These are phyloP conservation scores for Drosophila barbarae DNA, from an alignment of 2,888 invertebrate genomes.

Conservation along the genomic window DNA sequence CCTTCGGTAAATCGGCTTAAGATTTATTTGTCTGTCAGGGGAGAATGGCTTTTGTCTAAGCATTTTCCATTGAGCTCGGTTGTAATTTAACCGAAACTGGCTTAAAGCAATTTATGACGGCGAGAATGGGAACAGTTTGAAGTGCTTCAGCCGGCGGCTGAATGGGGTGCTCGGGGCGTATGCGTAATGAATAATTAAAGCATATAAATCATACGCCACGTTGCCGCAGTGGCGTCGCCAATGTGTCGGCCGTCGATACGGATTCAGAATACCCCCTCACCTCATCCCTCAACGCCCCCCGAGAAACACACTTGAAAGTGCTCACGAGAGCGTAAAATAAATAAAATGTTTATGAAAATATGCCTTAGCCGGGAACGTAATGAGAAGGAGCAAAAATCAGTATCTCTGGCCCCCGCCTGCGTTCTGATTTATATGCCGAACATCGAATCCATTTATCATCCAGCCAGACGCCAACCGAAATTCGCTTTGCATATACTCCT, in stretches of 20 bases:
- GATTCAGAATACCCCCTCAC: neutral
- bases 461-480: slow-evolving; percentile 48
- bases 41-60: slow-evolving; percentile 24
- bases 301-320: slow-evolving; percentile 55
- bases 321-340: slow-evolving; percentile 53
- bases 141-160: neutral
- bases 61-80: slow-evolving; percentile 14
- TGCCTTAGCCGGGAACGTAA: slow-evolving; percentile 11
- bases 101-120: slow-evolving; percentile 42
- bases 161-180: slow-evolving; percentile 26
- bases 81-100: slow-evolving; percentile 41
- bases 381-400: slow-evolving; percentile 52
- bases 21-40: slow-evolving; percentile 31
- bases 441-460: slow-evolving; percentile 75
- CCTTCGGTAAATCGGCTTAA: slow-evolving; percentile 39
- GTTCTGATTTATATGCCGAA: slow-evolving; percentile 68
- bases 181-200: slow-evolving; percentile 66
- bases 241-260: slow-evolving; percentile 46
- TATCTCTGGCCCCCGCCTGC: slow-evolving; percentile 23
- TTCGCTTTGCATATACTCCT: slow-evolving; percentile 23
- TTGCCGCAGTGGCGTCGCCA: slow-evolving; percentile 48
- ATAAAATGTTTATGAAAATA: slow-evolving; percentile 53
- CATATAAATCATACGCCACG: slow-evolving; percentile 67
- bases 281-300: neutral
- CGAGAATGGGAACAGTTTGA: slow-evolving; percentile 14